Evolutionary conservation across 2,797 vertebrate genomes (phyloP).

Genomic region (Triplophysa yarkandensis): DNA sequence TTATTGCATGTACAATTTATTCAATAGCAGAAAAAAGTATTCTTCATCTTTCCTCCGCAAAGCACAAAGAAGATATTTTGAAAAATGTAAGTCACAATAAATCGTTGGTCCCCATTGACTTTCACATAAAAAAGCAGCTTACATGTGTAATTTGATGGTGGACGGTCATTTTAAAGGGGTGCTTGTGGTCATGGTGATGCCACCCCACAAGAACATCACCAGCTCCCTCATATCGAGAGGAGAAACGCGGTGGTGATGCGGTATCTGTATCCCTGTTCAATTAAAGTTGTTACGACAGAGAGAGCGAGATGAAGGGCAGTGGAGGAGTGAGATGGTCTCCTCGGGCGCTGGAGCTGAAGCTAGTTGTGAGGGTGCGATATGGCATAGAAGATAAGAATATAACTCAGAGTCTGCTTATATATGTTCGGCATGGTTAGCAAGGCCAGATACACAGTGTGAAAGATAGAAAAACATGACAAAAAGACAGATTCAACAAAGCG

Average conservation of each 20-base stretch:
- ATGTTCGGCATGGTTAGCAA: conserved; percentile 44
- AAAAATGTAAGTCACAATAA: too few relatives aligned
- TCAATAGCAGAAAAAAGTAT: too few relatives aligned
- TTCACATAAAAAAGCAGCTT: too few relatives aligned
- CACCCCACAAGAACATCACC: neutral
- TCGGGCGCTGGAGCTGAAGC: conserved; percentile 28
- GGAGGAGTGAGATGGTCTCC: conserved; percentile 40
- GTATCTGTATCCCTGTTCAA: conserved; percentile 37
- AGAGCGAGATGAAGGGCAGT: conserved; percentile 8
- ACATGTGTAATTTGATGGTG: too few relatives aligned
- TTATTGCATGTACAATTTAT: too few relatives aligned
- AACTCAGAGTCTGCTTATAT: conserved; percentile 40
- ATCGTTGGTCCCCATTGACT: too few relatives aligned
- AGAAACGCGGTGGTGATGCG: neutral
- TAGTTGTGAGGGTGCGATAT: conserved; percentile 42
- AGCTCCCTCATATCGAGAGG: neutral
- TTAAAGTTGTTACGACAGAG: conserved; percentile 41
- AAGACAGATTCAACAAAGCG: neutral
- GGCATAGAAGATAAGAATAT: conserved; percentile 42
- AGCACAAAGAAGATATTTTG: too few relatives aligned
- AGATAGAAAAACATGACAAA: conserved; percentile 31
- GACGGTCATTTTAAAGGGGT: neutral
- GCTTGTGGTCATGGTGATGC: neutral
- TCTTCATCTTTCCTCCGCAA: too few relatives aligned
- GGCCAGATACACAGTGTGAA: conserved; percentile 44